phyloP scores from a whole-genome alignment of 1,140 invertebrate genomes.

The Diabrotica undecimpunctata region DNA sequence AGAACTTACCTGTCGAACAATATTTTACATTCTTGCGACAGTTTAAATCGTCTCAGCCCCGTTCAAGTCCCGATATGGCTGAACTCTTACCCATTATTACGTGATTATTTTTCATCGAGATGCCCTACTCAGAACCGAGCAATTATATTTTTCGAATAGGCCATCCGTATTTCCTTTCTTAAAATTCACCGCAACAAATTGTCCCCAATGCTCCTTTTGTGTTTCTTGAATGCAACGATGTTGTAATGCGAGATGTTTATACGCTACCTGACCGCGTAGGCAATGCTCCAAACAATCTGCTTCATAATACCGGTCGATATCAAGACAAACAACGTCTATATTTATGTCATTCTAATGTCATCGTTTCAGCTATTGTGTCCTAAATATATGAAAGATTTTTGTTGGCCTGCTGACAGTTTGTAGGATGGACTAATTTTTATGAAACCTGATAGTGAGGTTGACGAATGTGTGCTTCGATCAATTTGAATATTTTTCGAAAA shows the following conservation, averaged over 20 bases:
- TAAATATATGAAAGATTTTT: conserved; percentile 6
- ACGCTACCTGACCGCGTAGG: conserved; percentile 37
- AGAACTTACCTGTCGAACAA: too few species aligned
- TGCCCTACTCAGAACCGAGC: too few species aligned
- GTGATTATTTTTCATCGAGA: too few species aligned
- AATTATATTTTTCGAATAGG: conserved; percentile 16
- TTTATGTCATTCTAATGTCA: conserved; percentile 28
- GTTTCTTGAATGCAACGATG: conserved; percentile 31
- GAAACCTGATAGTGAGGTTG: background rate
- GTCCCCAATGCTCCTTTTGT: conserved; percentile 36
- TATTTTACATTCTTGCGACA: too few species aligned
- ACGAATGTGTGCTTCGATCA: background rate
- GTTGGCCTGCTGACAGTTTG: background rate
- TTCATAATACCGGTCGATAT: conserved; percentile 31
- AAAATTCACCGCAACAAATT: conserved; percentile 39
- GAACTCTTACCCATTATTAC: too few species aligned
- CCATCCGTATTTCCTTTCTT: conserved; percentile 35
- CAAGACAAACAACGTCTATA: conserved; percentile 40
- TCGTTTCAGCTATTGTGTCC: conserved; percentile 7
- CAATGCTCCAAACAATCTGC: conserved; percentile 29
- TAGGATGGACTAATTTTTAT: background rate
- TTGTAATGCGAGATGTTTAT: conserved; percentile 42
- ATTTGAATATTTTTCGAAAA: background rate
- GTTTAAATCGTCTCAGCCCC: too few species aligned
- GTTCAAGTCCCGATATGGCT: too few species aligned